A percentile compares a stretch with the other conserved stretches of the same genome.
phyloP scores from a whole-genome alignment of 2,797 vertebrate species.

The Catostomus latipinnis region DNA sequence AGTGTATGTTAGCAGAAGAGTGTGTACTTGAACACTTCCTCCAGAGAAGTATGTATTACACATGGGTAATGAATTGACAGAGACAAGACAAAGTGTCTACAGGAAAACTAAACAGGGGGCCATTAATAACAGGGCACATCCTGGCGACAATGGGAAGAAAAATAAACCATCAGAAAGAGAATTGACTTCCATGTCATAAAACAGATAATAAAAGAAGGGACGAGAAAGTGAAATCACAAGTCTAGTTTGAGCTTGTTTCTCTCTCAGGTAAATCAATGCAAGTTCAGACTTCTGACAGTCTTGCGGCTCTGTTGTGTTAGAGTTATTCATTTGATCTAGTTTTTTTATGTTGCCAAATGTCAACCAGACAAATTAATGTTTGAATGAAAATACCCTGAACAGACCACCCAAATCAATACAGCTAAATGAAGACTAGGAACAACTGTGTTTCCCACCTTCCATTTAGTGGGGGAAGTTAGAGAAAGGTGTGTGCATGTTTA shows the following conservation, averaged over 20 bases:
- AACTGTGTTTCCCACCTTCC: background rate
- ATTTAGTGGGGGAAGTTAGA: background rate
- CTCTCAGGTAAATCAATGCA: no score
- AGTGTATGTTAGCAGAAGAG: background rate
- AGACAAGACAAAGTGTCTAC: no score
- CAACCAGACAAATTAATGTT: conserved; percentile 39
- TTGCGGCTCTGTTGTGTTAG: background rate
- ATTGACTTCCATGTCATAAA: conserved; percentile 42
- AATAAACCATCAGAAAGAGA: conserved; percentile 30
- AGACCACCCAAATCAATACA: conserved; percentile 38
- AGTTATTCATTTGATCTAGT: background rate
- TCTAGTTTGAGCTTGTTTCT: no score
- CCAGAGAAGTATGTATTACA: background rate
- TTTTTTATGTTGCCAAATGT: conserved; percentile 31
- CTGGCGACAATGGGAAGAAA: background rate
- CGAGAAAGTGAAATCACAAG: background rate
- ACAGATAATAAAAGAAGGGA: conserved; percentile 19
- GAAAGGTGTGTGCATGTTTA: background rate
- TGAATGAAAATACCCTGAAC: conserved; percentile 28
- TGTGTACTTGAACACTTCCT: conserved; percentile 4
- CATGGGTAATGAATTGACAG: background rate
- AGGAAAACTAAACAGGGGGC: background rate
- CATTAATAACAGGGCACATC: conserved; percentile 44
- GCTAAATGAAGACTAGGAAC: background rate
- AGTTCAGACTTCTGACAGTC: background rate